A percentile compares a stretch with the other conserved stretches of the same genome.
Evolutionary conservation across 2,888 invertebrate genomes (phyloP).

Genomic region (Microdon myrmicae): DNA sequence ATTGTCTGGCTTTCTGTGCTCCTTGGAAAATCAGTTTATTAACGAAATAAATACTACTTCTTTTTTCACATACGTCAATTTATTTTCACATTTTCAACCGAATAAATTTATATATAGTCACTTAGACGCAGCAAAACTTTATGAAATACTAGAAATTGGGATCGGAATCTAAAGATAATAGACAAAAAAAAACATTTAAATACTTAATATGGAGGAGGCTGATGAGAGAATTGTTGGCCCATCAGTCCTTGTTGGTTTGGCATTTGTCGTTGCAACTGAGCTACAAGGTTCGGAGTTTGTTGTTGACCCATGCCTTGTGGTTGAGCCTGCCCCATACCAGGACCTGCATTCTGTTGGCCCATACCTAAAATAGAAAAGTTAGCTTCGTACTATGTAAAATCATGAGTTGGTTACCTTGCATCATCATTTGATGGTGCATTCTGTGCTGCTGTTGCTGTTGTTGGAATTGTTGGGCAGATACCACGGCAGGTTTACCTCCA

Average conservation of each 20-base stretch:
- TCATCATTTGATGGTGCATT: constrained; percentile 77
- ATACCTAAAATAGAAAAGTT: constrained; percentile 55
- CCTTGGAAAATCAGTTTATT: no score
- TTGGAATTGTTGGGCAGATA: constrained; percentile 63
- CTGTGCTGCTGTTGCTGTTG: constrained; percentile 72
- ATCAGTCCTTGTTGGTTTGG: constrained; percentile 62
- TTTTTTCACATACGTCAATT: no score
- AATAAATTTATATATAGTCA: no score
- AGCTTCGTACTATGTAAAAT: constrained; percentile 47
- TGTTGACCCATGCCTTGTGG: constrained; percentile 68
- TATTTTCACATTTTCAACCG: no score
- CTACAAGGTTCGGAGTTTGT: constrained; percentile 73
- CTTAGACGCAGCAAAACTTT: no score
- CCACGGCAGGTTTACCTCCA: constrained; percentile 62
- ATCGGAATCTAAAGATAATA: no score
- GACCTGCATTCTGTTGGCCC: constrained; percentile 59
- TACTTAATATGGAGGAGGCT: constrained; percentile 65
- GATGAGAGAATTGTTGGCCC: constrained; percentile 66
- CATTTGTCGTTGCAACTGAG: constrained; percentile 75
- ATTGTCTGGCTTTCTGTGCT: no score
- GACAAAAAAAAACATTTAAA: neutral
- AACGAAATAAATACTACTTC: no score
- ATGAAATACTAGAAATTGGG: no score
- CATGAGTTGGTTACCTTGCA: constrained; percentile 68
- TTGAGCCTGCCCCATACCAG: constrained; percentile 60